Evolutionary conservation across 1,140 invertebrate species (phyloP).

Genomic region (silkworm (Bombyx mori)): ASM3026992v2 NC_085114.1:8338001-8338500

Average conservation of each 20-base stretch:
- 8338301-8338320: too few species aligned
- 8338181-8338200: background rate
- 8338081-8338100: slow-evolving; percentile 77
- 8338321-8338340: too few species aligned
- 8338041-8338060: background rate
- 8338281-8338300: too few species aligned
- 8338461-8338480: too few species aligned
- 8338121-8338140: slow-evolving; percentile 79
- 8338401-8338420: too few species aligned
- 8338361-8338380: too few species aligned
- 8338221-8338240: background rate
- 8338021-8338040: background rate
- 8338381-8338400: too few species aligned
- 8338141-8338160: slow-evolving; percentile 83
- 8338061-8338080: slow-evolving; percentile 60
- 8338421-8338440: too few species aligned
- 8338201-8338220: background rate
- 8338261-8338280: background rate
- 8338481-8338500: too few species aligned
- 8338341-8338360: too few species aligned
- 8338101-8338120: slow-evolving; percentile 64
- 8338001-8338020: background rate
- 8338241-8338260: background rate
- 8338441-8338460: too few species aligned
- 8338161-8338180: slow-evolving; percentile 68